phyloP scores from a whole-genome alignment of 2,113 vertebrate genomes.

The Daboia siamensis region DNA sequence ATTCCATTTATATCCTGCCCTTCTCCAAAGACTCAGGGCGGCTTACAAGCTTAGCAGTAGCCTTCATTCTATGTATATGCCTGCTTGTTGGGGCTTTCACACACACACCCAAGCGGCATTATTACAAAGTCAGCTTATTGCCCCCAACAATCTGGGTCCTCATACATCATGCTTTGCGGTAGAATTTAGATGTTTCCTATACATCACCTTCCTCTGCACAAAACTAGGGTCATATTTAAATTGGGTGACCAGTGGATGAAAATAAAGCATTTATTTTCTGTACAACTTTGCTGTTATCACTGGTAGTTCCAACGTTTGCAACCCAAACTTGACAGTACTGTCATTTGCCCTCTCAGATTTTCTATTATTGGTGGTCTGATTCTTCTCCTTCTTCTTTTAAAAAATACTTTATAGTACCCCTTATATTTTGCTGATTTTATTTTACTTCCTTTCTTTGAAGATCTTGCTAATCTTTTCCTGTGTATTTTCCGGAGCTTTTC shows the following conservation, averaged over 20 bases:
- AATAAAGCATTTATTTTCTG: neutral
- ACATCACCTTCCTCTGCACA: neutral
- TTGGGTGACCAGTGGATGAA: neutral
- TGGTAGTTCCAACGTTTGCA: neutral
- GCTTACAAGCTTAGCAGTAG: no score
- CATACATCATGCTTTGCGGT: no score
- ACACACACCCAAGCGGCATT: no score
- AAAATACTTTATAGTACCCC: neutral
- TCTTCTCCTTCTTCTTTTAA: neutral
- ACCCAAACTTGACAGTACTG: neutral
- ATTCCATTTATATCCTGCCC: no score
- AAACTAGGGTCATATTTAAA: neutral
- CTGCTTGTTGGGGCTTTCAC: no score
- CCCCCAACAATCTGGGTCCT: no score
- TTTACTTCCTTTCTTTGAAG: neutral
- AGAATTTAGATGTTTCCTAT: no score
- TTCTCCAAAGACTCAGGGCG: no score
- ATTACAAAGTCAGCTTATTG: no score
- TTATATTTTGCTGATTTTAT: constrained; percentile 8
- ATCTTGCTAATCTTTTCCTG: neutral
- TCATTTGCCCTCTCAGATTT: neutral
- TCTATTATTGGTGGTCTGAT: neutral
- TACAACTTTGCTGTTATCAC: neutral
- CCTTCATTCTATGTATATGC: no score
- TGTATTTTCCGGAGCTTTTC: neutral